A percentile compares a stretch with the other conserved stretches of the same genome.
phyloP scores from a whole-genome alignment of 1,140 invertebrate species.

The Platyscapa corneri region DNA sequence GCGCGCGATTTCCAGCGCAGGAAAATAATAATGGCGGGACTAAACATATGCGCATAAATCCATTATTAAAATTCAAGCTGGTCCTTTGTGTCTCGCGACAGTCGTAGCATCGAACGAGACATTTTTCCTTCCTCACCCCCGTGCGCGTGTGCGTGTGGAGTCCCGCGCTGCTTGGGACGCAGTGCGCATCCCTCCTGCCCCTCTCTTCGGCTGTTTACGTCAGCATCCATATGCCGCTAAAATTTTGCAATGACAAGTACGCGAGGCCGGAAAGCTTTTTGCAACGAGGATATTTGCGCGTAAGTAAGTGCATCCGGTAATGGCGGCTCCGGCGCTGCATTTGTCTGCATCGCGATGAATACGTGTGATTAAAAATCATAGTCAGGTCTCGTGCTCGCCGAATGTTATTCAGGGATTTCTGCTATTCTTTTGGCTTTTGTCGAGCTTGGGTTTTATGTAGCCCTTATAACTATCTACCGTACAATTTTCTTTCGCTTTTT shows the following conservation, averaged over 20 bases:
- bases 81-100: conserved; percentile 61
- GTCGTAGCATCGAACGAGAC: conserved; percentile 55
- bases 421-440: neutral
- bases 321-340: neutral
- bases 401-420: conserved; percentile 25
- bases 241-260: conserved; percentile 55
- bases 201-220: neutral
- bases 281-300: neutral
- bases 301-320: neutral
- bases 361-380: conserved; percentile 42
- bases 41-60: conserved; percentile 74
- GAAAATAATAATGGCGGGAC: conserved; percentile 60
- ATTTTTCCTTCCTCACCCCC: conserved; percentile 64
- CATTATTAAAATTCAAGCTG: conserved; percentile 71
- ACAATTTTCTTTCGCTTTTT: neutral
- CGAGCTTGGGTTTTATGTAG: neutral
- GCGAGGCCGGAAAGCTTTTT: conserved; percentile 31
- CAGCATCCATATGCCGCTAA: conserved; percentile 67
- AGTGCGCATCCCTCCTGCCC: too few relatives aligned
- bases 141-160: conserved; percentile 67
- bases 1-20: neutral
- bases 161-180: conserved; percentile 44
- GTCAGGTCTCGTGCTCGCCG: neutral
- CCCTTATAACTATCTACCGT: neutral
- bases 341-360: neutral